A percentile compares a stretch with the other conserved stretches of the same genome.
phyloP scores from a whole-genome alignment of 2,888 invertebrate species.

The Nomada flava region DNA sequence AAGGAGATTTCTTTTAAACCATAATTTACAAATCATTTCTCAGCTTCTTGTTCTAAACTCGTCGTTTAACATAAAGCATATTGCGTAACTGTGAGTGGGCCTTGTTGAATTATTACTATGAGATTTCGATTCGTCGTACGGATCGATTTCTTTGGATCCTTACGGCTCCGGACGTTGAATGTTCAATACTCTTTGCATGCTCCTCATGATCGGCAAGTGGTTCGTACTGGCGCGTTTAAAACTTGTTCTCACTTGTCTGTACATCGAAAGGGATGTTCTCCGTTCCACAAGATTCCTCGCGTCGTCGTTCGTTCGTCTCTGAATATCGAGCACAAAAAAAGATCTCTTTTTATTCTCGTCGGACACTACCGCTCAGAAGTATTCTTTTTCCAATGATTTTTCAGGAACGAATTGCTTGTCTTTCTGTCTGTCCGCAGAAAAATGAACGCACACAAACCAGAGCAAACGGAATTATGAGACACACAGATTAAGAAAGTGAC shows the following conservation, averaged over 20 bases:
- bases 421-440: neutral
- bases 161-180: constrained; percentile 67
- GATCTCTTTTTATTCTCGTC: constrained; percentile 26
- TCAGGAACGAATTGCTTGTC: neutral
- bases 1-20: neutral
- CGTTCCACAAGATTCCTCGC: constrained; percentile 68
- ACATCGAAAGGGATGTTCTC: constrained; percentile 67
- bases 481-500: constrained; percentile 10
- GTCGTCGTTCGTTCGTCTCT: constrained; percentile 66
- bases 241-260: constrained; percentile 72
- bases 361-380: neutral
- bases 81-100: neutral
- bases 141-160: constrained; percentile 25
- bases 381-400: neutral
- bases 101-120: neutral
- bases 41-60: neutral
- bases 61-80: neutral
- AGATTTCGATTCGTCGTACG: constrained; percentile 6
- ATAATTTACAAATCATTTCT: constrained; percentile 1
- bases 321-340: constrained; percentile 67
- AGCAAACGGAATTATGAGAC: neutral
- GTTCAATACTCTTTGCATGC: constrained; percentile 74
- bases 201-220: constrained; percentile 75
- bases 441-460: neutral
- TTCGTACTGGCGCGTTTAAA: constrained; percentile 72